Conservation (phyloP, 1,140 invertebrate genomes). For the Drosophila kikkawai region DNA sequence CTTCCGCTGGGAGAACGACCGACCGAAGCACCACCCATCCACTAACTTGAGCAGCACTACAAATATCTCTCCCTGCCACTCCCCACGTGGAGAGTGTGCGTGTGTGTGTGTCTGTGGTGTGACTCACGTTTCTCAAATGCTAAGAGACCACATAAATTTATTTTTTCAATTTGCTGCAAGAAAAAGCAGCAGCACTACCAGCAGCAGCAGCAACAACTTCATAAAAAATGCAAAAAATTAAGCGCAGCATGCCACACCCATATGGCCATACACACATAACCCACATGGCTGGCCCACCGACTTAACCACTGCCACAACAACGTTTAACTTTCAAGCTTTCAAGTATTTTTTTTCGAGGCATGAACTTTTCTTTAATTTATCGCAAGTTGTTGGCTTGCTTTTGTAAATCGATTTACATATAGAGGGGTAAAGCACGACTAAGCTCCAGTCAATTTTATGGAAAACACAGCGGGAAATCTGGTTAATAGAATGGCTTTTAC, state of each 20-base stretch:
- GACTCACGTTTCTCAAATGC: constrained; percentile 65
- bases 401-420: constrained; percentile 67
- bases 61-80: constrained; percentile 7
- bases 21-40: constrained; percentile 5
- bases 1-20: constrained; percentile 44
- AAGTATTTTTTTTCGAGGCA: constrained; percentile 11
- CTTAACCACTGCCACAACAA: constrained; percentile 20
- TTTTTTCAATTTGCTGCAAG: constrained; percentile 73
- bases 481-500: background rate
- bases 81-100: background rate
- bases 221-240: constrained; percentile 73
- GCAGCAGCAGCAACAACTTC: constrained; percentile 37
- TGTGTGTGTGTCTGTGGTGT: constrained; percentile 16
- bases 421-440: background rate
- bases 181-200: constrained; percentile 49
- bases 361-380: constrained; percentile 20
- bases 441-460: background rate
- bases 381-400: constrained; percentile 53
- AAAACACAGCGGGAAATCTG: background rate
- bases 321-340: constrained; percentile 32
- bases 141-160: constrained; percentile 75
- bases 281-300: constrained; percentile 8
- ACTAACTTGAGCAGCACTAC: constrained; percentile 33
- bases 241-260: constrained; percentile 60
- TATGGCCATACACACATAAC: constrained; percentile 25